A percentile compares a stretch with the other conserved stretches of the same genome.
Evolutionary conservation across 2,888 invertebrate genomes (phyloP).

Genomic region (Meghimatium bilineatum): DNA sequence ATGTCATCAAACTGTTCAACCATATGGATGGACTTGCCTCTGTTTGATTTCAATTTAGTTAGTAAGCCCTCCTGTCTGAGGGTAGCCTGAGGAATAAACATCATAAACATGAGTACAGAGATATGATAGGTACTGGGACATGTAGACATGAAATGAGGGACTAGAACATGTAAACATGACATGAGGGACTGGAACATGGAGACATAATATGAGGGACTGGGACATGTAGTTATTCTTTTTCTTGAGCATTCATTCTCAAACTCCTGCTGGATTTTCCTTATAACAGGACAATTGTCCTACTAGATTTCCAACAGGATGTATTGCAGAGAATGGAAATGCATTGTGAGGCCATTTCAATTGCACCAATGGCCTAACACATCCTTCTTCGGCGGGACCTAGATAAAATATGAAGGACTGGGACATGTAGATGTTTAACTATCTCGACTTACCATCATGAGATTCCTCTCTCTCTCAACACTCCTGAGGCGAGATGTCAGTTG

Average conservation of each 20-base stretch:
- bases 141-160: not conserved
- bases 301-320: no score
- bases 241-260: no score
- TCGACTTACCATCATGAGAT: slow-evolving; percentile 69
- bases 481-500: slow-evolving; percentile 60
- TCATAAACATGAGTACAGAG: no score
- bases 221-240: no score
- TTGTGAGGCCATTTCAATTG: no score
- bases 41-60: slow-evolving; percentile 61
- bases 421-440: not conserved
- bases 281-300: no score
- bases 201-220: not conserved
- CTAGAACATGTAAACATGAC: not conserved
- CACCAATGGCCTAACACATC: no score
- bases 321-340: no score
- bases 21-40: slow-evolving; percentile 58
- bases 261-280: no score
- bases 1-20: not conserved
- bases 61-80: slow-evolving; percentile 72
- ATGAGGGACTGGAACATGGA: not conserved
- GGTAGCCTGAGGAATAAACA: slow-evolving; percentile 62
- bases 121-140: no score
- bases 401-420: no score
- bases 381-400: no score
- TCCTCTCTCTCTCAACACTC: slow-evolving; percentile 67